Conservation (phyloP, 2,797 vertebrate species). For the Tapirus indicus region DNA sequence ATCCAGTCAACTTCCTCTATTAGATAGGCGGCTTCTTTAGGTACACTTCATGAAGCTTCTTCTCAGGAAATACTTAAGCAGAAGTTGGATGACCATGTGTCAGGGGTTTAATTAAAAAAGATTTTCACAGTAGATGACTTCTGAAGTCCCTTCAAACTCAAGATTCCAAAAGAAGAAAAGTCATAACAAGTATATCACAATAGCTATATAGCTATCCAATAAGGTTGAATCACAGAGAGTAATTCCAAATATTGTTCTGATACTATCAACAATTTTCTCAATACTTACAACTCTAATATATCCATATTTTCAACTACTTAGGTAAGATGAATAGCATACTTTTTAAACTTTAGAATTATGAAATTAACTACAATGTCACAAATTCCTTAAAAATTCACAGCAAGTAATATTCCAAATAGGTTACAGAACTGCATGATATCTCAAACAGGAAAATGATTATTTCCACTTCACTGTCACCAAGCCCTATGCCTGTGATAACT, state of each 20-base stretch:
- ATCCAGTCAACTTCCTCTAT: conserved; percentile 42
- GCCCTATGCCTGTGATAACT: not conserved
- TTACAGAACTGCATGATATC: conserved; percentile 26
- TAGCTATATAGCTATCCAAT: not conserved
- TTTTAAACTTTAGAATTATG: conserved; percentile 43
- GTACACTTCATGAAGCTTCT: not conserved
- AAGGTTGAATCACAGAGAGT: not conserved
- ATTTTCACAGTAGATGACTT: conserved; percentile 3
- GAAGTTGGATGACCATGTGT: conserved; percentile 33
- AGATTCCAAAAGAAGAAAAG: conserved; percentile 59
- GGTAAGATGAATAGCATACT: conserved; percentile 1
- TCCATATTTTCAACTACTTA: conserved; percentile 47
- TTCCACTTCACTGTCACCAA: conserved; percentile 58
- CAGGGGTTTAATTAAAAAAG: conserved; percentile 39
- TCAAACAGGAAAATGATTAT: conserved; percentile 58
- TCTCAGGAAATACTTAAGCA: conserved; percentile 49
- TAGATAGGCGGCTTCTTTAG: conserved; percentile 20
- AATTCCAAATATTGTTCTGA: conserved; percentile 59
- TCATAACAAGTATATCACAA: not conserved
- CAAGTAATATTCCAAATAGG: conserved; percentile 47
- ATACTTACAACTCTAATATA: conserved; percentile 54
- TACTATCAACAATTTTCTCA: not conserved
- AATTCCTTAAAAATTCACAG: conserved; percentile 59
- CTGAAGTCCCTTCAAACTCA: conserved; percentile 20
- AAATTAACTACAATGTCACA: conserved; percentile 38